A percentile compares a stretch with the other conserved stretches of the same genome.
phyloP scores from a whole-genome alignment of 2,113 vertebrate genomes.

The Ctenomys sociabilis region DNA sequence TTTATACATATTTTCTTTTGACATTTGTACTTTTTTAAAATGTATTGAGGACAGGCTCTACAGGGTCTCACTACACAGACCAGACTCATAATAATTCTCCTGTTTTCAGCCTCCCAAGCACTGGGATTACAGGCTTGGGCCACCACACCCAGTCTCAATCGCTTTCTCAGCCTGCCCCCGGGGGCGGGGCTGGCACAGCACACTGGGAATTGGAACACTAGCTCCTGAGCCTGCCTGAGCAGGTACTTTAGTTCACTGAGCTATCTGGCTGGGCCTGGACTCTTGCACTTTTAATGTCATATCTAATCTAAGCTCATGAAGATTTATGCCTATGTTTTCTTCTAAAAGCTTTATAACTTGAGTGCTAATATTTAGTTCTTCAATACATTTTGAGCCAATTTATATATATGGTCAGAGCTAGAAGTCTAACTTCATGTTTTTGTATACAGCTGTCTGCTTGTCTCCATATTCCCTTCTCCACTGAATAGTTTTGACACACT shows the following conservation, averaged over 20 bases:
- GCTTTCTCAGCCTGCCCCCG: too few species aligned
- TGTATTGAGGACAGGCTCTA: too few species aligned
- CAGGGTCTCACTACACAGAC: too few species aligned
- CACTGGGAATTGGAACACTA: too few species aligned
- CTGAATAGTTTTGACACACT: neutral
- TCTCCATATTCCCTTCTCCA: neutral
- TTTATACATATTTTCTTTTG: neutral
- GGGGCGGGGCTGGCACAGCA: too few species aligned
- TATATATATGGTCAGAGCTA: neutral
- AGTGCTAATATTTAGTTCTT: constrained; percentile 4
- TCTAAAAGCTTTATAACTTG: neutral
- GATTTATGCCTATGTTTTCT: neutral
- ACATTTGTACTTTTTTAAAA: neutral
- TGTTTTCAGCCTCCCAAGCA: too few species aligned
- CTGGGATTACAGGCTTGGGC: too few species aligned
- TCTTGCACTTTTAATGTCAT: neutral
- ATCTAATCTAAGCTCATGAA: neutral
- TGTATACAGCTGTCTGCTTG: neutral
- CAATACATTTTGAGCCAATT: neutral
- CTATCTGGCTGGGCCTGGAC: too few species aligned
- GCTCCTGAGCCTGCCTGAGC: too few species aligned
- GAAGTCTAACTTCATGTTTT: neutral
- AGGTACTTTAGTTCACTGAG: too few species aligned
- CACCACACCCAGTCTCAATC: too few species aligned
- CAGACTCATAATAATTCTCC: too few species aligned